Evolutionary conservation across 2,113 vertebrate species (phyloP), one percentile per base, ranked within the genome.

Genomic region (Enhydra lutris): DNA sequence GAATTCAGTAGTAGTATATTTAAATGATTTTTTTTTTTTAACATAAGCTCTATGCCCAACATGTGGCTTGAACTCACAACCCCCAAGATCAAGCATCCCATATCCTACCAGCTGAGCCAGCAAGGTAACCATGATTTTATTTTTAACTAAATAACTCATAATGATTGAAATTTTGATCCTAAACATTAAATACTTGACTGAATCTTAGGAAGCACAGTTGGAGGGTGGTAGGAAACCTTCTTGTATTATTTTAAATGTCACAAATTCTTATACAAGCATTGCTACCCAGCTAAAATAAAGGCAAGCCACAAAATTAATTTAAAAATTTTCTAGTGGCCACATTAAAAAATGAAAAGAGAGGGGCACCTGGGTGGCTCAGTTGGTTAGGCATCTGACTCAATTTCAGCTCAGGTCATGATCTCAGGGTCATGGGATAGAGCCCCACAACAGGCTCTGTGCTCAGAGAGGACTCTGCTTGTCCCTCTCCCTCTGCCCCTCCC

Each of bases 141-240:
- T 89, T 95, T 89, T 84, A 69, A 90, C 45, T 69, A 67, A 94
- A 6, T 91, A 92, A 89, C 21, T 87, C 61, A 52, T 36, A 93
- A 80, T 76, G 87, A 52, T 81, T 57, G 45, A 88, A 95, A 90
- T 91, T 1, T 29, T 59, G 59, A 78, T 42, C n/a, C 57, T 83
- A 67, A 86, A 74, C 74, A 63, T 34, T 81, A 94, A 82, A 95
- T 45, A 87, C 4, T 9, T 79, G 6, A 73, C 36, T 83, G 76
- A 92, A 74, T 95, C 80, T 84, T 31, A 50, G 57, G 91, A 95
- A 89, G 26, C 34, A 97, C 39, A 85, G 10, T 13, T 20, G 14
- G 26, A 42, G 26, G 0, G n/a, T 7, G 17, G 34, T 17, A 21
- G 74, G n/a, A 95, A 97, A 52, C 5, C 5, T 81, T 83, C 12